Evolutionary conservation across 2,797 vertebrate genomes (phyloP), one percentile per base, ranked within the genome.

Genomic region (Rhodeus uyekii): DNA sequence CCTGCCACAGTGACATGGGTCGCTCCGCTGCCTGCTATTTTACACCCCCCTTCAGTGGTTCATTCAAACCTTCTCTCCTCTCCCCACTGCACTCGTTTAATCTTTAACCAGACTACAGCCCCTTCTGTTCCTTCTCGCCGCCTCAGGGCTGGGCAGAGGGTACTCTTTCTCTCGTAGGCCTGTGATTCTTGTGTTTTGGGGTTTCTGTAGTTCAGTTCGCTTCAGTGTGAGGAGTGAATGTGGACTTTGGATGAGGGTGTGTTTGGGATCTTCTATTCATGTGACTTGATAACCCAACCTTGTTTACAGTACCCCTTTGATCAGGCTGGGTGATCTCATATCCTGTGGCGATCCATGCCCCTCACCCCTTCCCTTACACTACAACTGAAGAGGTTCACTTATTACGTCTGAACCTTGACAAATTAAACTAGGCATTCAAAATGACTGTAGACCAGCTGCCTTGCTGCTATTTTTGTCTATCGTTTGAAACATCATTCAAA

Each of bases 1-100:
- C 92, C 90, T 90, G 87, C 83, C 90, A 88, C 86, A 71, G 84
- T 85, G 88, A 87, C 85, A 72, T 81, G 50, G 65, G 64, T 50
- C 55, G 38, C 48, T 42, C 85, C 75, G 46, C 78, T 87, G 74
- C 86, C 90, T 46, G 44, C 16, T 3, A 87, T 90, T 87, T 80
- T 86, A 86, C 44, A 38, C 38, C 34, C 58, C 84, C 85, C 84
- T 74, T 87, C 63, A 88, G 68, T 84, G 50, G 68, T 86, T 75
- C 79, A 77, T 86, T 86, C 88, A 88, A 84, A 63, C 84, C 80
- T 87, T 39, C 34, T 42, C 44, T 79, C 29, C 65, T 34, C 36
- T 53, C 32, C 6, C 75, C 58, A 50, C 61, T 85, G 74, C 63
- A 65, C 48, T 58, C 5, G 53, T 90, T 88, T 89, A 88, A 88